phyloP scores from a whole-genome alignment of 2,888 invertebrate genomes.

The Eudemis profundana region DNA sequence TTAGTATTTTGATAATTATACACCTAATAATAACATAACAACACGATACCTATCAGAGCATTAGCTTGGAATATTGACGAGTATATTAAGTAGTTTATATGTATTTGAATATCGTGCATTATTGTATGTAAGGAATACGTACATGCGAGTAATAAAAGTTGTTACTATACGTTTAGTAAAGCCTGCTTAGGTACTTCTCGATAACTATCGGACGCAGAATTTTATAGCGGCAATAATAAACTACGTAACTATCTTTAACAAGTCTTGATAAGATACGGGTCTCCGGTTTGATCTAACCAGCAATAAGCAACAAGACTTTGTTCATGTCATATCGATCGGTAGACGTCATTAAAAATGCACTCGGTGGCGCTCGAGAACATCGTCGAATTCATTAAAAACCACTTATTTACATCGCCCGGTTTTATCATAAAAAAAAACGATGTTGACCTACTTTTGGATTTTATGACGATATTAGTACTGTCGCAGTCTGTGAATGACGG shows the following conservation, averaged over 20 bases:
- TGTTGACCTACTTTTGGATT: constrained; percentile 24
- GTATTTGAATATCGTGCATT: constrained; percentile 23
- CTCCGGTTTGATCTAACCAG: constrained; percentile 8
- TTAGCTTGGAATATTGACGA: neutral
- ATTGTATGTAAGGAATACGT: constrained; percentile 40
- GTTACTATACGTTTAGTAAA: constrained; percentile 14
- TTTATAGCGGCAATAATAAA: constrained; percentile 48
- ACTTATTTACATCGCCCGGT: constrained; percentile 12
- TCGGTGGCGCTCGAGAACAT: neutral
- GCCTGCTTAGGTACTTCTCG: constrained; percentile 18
- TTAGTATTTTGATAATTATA: neutral
- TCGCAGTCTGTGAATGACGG: constrained; percentile 18
- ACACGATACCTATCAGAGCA: neutral
- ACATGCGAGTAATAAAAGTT: constrained; percentile 14
- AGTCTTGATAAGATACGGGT: constrained; percentile 43
- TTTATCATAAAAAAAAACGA: constrained; percentile 13
- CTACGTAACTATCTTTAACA: constrained; percentile 46
- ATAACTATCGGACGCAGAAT: constrained; percentile 46
- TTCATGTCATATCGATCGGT: constrained; percentile 18
- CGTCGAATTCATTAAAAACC: constrained; percentile 17
- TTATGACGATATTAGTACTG: constrained; percentile 22
- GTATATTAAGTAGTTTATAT: no score
- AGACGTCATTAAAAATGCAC: constrained; percentile 32
- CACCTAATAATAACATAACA: neutral
- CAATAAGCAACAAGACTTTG: neutral